Base-by-base conservation (phyloP, 2,113 vertebrate species). In the Macquaria ambigua region DNA sequence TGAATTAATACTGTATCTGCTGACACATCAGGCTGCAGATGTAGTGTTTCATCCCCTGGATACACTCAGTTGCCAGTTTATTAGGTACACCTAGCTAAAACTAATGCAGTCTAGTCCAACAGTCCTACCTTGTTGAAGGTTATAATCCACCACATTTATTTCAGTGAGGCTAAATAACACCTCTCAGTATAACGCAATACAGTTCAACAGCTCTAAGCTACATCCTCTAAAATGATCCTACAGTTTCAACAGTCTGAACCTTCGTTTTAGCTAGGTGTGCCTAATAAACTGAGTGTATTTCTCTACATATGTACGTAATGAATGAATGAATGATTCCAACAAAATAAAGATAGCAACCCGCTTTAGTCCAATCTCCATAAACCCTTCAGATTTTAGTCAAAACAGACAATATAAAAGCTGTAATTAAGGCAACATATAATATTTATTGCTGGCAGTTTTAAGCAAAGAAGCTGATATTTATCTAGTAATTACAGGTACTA, bases 401-500 rank as follows among this genome's bases (percentile, higher is more conserved):
- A 39, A 52, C 41, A 80, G 56, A 71, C 46, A 12, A 34, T 43
- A 61, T 82, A 74, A 80, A 55, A 21, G 70, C 28, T 61, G 64
- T 75, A 83, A 82, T 87, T 73, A 66, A 46, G 56, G 67, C 67
- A 23, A 28, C 20, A 6, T 69, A 55, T 48, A 67, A 74, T 90
- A 92, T 90, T 87, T 90, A 91, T 89, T 89, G 82, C 85, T n/a
- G 83, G 55, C 0, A 37, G 64, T 90, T 87, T 86, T 37, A 75
- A 77, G 75, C 85, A 74, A 64, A 89, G 84, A 73, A 61, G 62
- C 78, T 87, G 86, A 84, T 90, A 91, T 92, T 92, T 89, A 86
- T 87, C 83, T 88, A 74, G 80, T 92, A 72, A 94, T 90, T 84
- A 89, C 86, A 83, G 87, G 89, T 77, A 80, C 75, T 90, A 90